A percentile compares a stretch with the other conserved stretches of the same genome.
Conservation (phyloP, 2,797 vertebrate species). For the Forpus xanthops region DNA sequence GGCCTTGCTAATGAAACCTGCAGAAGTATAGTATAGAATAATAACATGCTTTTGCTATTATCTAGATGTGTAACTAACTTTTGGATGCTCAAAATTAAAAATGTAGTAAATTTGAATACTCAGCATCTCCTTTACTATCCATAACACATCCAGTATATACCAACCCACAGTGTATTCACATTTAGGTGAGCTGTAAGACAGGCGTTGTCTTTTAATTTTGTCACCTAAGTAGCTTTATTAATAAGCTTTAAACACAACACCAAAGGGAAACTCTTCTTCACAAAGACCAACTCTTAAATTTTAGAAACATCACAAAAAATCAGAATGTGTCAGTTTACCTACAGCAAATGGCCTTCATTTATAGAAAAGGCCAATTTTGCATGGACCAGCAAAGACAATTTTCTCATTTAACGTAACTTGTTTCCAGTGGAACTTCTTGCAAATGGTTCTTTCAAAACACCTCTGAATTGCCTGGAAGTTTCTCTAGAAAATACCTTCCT, state of each 20-base stretch:
- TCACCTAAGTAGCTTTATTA: not conserved
- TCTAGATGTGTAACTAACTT: not conserved
- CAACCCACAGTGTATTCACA: not conserved
- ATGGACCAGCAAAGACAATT: not conserved
- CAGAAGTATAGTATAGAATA: not conserved
- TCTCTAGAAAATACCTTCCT: not conserved
- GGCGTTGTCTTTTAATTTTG: not conserved
- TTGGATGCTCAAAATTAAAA: not conserved
- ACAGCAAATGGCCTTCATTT: not conserved
- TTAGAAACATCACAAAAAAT: not conserved
- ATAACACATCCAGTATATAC: not conserved
- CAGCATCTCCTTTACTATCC: not conserved
- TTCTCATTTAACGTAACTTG: not conserved
- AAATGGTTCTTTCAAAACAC: not conserved
- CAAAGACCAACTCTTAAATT: not conserved
- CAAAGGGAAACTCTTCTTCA: not conserved
- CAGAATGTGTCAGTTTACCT: not conserved
- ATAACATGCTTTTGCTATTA: not conserved
- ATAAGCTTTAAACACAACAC: not conserved
- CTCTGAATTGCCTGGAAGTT: not conserved
- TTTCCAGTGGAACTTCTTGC: not conserved
- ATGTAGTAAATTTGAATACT: not conserved
- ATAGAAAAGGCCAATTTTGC: not conserved
- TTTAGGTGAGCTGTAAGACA: not conserved
- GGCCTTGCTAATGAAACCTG: conserved; percentile 39